These are phyloP conservation scores for Drosophila neoperkinsi DNA, from an alignment of 2,888 invertebrate species.

Conservation along the genomic window DNA sequence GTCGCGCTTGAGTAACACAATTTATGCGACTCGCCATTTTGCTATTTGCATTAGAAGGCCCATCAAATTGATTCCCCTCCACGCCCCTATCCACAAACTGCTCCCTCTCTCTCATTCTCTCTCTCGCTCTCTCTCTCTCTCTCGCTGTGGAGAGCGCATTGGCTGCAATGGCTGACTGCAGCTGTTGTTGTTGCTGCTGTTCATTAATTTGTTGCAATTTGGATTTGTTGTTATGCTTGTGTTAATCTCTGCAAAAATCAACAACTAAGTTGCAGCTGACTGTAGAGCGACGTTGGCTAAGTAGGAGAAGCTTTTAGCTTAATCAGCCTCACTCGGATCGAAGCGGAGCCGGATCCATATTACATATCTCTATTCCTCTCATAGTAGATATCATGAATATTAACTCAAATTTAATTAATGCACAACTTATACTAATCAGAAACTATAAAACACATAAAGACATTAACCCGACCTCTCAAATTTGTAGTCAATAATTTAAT, in stretches of 20 bases:
- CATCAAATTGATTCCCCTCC: constrained; percentile 27
- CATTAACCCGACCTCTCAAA: not conserved
- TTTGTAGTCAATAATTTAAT: not conserved
- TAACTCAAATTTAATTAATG: not conserved
- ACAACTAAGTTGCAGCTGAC: not conserved
- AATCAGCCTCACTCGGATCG: not conserved
- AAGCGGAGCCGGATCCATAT: not conserved
- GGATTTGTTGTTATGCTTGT: not conserved
- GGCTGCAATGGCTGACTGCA: constrained; percentile 31
- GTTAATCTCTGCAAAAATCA: not conserved
- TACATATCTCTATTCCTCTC: not conserved
- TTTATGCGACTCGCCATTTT: constrained; percentile 73
- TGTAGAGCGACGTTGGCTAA: not conserved
- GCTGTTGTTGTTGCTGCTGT: constrained; percentile 10
- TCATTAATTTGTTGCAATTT: constrained; percentile 14
- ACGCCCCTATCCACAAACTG: not conserved
- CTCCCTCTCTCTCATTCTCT: not conserved
- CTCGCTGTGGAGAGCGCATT: constrained; percentile 15
- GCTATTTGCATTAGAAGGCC: constrained; percentile 62
- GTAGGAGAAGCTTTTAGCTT: not conserved
- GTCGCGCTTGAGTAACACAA: constrained; percentile 71
- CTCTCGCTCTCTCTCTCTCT: constrained; percentile 11
- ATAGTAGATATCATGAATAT: not conserved
- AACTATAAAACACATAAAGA: not conserved
- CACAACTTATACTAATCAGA: not conserved